Base-by-base conservation (phyloP, 2,797 vertebrate genomes). In the Hydrocynus forskahlii region DNA sequence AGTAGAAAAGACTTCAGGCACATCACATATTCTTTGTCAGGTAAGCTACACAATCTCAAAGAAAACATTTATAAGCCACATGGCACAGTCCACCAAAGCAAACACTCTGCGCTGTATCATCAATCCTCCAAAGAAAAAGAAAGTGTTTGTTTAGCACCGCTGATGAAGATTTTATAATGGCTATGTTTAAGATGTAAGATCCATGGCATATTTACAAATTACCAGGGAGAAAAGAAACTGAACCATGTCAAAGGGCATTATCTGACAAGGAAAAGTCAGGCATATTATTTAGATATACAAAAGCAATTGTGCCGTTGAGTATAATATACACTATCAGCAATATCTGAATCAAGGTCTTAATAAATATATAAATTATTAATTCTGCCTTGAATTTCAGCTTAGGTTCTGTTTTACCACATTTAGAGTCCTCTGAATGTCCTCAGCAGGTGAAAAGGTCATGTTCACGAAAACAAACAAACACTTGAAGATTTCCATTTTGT, bases 121-220 rank as follows among this genome's bases (percentile, higher is more conserved):
- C 80, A 52, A 78, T 81, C 83, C 77, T 6, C n/a, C 16, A 21
- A 3, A 17, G 52, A 80, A 29, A 78, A 75, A 35, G 43, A 59
- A 57, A 75, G 7, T 71, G 10, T 75, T 78, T 81, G 71, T 59
- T 78, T 75, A 81, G 60, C 45, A 38, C 25, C 69, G 64, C 78
- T 54, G 59, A 79, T 84, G 74, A 84, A 68, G 67, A 6, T 55
- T 77, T 78, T 17, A 79, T 25, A 80, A 84, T 60, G 25, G 29
- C 43, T 19, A 40, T 40, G 75, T 76, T 78, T 81, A 12, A 72
- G 66, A 66, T 45, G 38, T 12, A 71, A 82, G 48, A 40, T 35
- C 43, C 59, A 71, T 17, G 13, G 67, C 63, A 79, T n/a, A 82
- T 63, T 70, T 83, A 29, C 67, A 62, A 81, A 81, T 75, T 43